A percentile compares a stretch with the other conserved stretches of the same genome.
phyloP scores from a whole-genome alignment of 1,140 invertebrate genomes.

The Bombus terrestris region DNA sequence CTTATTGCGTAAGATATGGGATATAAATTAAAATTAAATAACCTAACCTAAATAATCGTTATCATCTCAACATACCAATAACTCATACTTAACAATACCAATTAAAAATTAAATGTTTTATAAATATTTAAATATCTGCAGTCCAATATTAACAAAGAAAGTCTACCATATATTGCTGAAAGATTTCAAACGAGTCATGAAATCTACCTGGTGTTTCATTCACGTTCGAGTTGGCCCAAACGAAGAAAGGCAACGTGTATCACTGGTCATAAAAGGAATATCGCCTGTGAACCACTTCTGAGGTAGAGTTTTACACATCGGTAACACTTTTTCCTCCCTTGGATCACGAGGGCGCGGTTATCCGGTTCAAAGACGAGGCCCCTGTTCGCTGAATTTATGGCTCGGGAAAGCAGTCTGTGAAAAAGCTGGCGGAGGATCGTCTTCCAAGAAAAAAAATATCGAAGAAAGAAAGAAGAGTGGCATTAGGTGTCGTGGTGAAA shows the following conservation, averaged over 20 bases:
- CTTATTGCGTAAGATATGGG: too few species aligned
- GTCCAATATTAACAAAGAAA: neutral
- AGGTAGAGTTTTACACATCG: slow-evolving; percentile 17
- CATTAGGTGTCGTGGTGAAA: neutral
- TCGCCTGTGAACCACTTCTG: slow-evolving; percentile 46
- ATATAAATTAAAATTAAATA: too few species aligned
- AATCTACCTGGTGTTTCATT: slow-evolving; percentile 12
- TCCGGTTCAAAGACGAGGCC: neutral
- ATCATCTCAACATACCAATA: too few species aligned
- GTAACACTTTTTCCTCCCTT: slow-evolving; percentile 31
- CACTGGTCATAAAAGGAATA: slow-evolving; percentile 46
- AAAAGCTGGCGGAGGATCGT: neutral
- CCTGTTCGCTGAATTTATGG: slow-evolving; percentile 24
- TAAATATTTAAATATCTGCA: neutral
- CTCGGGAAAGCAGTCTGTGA: neutral
- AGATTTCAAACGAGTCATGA: slow-evolving; percentile 35
- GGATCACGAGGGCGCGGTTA: neutral
- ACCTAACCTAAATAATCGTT: too few species aligned
- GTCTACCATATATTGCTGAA: too few species aligned
- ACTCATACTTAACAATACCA: neutral
- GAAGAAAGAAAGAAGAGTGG: too few species aligned
- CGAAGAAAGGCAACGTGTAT: neutral
- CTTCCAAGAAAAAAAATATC: neutral
- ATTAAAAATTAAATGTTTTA: neutral
- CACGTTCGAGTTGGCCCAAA: slow-evolving; percentile 15